Evolutionary conservation across 53 echinoderm and acorn worm species (phyloP).

Genomic region (Hippasteria phrygiana): DNA sequence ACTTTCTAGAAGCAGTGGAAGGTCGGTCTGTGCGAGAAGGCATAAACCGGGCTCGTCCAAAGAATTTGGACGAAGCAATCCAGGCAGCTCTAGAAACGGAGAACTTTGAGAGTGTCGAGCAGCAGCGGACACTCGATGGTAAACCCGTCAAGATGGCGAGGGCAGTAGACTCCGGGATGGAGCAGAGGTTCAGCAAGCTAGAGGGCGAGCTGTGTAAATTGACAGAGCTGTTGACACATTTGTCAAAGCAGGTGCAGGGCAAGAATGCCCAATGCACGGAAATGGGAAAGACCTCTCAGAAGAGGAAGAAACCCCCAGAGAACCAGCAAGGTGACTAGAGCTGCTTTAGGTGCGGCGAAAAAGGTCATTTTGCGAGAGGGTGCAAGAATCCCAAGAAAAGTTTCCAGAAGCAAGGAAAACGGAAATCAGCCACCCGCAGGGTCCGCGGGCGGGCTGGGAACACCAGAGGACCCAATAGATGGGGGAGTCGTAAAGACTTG

Average conservation of each 20-base stretch:
- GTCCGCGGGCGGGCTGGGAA: slow-evolving; percentile 24
- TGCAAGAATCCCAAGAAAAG: background rate
- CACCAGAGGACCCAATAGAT: background rate
- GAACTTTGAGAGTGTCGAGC: slow-evolving; percentile 10
- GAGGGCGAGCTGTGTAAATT: slow-evolving; percentile 7
- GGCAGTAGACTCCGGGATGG: background rate
- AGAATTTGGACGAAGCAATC: slow-evolving; percentile 13
- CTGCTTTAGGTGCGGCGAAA: slow-evolving; percentile 9
- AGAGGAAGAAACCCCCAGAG: slow-evolving; percentile 16
- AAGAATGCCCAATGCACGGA: background rate
- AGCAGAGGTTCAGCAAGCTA: slow-evolving; percentile 19
- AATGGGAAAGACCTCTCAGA: background rate
- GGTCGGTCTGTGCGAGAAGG: slow-evolving; percentile 20
- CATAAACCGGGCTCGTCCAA: slow-evolving; percentile 16
- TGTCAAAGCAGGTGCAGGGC: slow-evolving; percentile 1
- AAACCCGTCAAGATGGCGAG: slow-evolving; percentile 29
- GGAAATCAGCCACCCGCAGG: background rate
- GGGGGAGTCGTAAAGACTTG: background rate
- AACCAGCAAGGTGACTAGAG: background rate
- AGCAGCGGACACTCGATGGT: slow-evolving; percentile 6
- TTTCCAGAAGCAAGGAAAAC: slow-evolving; percentile 2
- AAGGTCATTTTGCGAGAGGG: background rate
- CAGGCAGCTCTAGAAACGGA: background rate
- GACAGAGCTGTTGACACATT: background rate
- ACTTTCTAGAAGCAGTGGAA: slow-evolving; percentile 5